Percentiles rank a stretch among this genome's conserved stretches.
phyloP scores from a whole-genome alignment of 2,888 invertebrate genomes.

The Lycophotia porphyrea region DNA sequence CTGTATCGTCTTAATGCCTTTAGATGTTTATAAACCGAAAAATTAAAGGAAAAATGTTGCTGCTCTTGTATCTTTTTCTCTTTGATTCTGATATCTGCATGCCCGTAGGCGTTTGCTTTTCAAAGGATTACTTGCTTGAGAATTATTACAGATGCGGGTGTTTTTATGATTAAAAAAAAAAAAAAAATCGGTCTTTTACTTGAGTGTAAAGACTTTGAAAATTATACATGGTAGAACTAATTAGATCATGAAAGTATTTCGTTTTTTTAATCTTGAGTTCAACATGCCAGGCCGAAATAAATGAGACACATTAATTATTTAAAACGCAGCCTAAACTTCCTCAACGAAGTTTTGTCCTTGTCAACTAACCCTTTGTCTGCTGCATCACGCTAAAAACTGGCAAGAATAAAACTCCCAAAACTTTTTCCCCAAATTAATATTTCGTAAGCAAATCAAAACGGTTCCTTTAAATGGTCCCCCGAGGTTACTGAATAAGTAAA shows the following conservation, averaged over 20 bases:
- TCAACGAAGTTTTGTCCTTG: neutral
- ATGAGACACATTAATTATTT: slow-evolving; percentile 5
- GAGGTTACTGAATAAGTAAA: slow-evolving; percentile 70
- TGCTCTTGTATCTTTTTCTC: slow-evolving; percentile 41
- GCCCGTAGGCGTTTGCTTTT: slow-evolving; percentile 37
- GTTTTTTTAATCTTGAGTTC: neutral
- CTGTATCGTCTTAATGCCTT: slow-evolving; percentile 52
- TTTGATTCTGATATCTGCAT: slow-evolving; percentile 43
- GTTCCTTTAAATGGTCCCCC: slow-evolving; percentile 43
- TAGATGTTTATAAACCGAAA: slow-evolving; percentile 61
- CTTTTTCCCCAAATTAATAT: slow-evolving; percentile 53
- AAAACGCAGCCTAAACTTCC: slow-evolving; percentile 13
- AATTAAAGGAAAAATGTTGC: slow-evolving; percentile 42
- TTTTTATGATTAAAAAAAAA: neutral
- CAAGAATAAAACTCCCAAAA: slow-evolving; percentile 4
- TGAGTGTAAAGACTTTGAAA: neutral
- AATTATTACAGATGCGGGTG: slow-evolving; percentile 13
- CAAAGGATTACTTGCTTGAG: slow-evolving; percentile 6
- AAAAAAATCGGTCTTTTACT: neutral
- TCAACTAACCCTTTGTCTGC: slow-evolving; percentile 3
- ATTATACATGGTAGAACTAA: neutral
- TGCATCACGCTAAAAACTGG: neutral
- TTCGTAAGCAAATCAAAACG: slow-evolving; percentile 55
- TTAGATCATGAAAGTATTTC: neutral
- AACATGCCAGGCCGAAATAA: neutral